A percentile compares a stretch with the other conserved stretches of the same genome.
phyloP scores from a whole-genome alignment of 2,797 vertebrate species.

The Coreius guichenoti region DNA sequence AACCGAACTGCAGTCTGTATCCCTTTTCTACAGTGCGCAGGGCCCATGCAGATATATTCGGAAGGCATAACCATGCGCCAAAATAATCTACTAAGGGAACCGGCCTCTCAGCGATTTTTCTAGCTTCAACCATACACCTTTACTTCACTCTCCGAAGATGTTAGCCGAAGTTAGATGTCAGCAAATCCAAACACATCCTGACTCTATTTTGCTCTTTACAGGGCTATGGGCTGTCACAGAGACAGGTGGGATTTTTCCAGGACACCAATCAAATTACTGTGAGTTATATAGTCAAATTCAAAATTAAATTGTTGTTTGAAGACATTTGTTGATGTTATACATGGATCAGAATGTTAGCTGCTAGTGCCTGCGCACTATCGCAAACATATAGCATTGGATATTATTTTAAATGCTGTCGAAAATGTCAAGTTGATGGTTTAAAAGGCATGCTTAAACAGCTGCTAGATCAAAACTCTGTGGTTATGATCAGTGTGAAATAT shows the following conservation, averaged over 20 bases:
- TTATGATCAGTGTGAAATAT: conserved; percentile 7
- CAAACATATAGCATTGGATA: not conserved
- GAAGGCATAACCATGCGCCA: too few species aligned
- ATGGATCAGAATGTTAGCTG: not conserved
- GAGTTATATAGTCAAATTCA: not conserved
- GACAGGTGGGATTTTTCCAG: not conserved
- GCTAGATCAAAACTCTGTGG: not conserved
- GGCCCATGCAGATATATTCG: too few species aligned
- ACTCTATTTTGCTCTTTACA: not conserved
- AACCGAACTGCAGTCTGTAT: too few species aligned
- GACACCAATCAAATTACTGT: not conserved
- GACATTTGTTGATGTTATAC: not conserved
- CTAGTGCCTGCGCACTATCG: not conserved
- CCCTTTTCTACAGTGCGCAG: too few species aligned
- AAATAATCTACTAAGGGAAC: too few species aligned
- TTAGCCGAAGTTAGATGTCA: not conserved
- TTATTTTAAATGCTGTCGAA: not conserved
- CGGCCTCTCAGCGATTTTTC: not conserved
- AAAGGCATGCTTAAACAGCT: too few species aligned
- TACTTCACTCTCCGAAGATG: not conserved
- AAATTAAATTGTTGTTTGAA: not conserved
- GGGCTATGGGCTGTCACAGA: too few species aligned
- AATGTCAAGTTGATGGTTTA: conserved; percentile 19
- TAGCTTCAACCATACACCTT: not conserved
- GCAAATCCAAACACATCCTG: not conserved